Conservation (phyloP, 2,888 invertebrate genomes). For the Andrena chrysosceles region DNA sequence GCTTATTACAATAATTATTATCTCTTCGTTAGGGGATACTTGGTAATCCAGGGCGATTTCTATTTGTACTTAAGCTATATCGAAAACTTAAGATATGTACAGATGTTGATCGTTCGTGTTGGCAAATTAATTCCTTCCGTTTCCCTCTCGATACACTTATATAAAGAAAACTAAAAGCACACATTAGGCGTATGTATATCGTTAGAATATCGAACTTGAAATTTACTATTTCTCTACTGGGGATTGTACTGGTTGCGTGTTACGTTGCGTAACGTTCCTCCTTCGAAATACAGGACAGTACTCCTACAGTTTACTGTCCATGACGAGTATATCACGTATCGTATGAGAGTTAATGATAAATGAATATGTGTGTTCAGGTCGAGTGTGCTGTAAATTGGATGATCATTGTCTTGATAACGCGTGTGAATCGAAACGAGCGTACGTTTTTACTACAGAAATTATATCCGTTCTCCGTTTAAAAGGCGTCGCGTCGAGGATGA, state of each 20-base stretch:
- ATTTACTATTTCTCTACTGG: slow-evolving; percentile 26
- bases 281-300: slow-evolving; percentile 15
- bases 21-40: slow-evolving; percentile 28
- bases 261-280: slow-evolving; percentile 5
- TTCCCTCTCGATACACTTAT: not conserved
- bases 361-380: slow-evolving; percentile 1
- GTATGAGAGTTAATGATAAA: slow-evolving; percentile 29
- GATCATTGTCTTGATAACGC: slow-evolving; percentile 1
- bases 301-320: slow-evolving; percentile 27
- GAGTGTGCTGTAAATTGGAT: slow-evolving; percentile 3
- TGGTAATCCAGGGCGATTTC: slow-evolving; percentile 29
- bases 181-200: slow-evolving; percentile 34
- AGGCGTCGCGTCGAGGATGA: slow-evolving; percentile 30
- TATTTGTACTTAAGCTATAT: slow-evolving; percentile 35
- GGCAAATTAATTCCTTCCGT: slow-evolving; percentile 6
- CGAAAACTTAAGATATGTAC: slow-evolving; percentile 54
- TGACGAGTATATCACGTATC: slow-evolving; percentile 32
- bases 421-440: slow-evolving; percentile 33
- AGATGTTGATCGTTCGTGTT: slow-evolving; percentile 35
- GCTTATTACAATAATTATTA: slow-evolving; percentile 55
- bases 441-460: slow-evolving; percentile 23
- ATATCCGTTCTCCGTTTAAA: slow-evolving; percentile 34
- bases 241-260: slow-evolving; percentile 39
- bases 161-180: slow-evolving; percentile 35
- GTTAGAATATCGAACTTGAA: slow-evolving; percentile 44